Percentiles rank a stretch among this genome's conserved stretches.
These are phyloP conservation scores for Leptinotarsa defecta DNA, from an alignment of 1,140 invertebrate genomes.

Conservation along the genomic window DNA sequence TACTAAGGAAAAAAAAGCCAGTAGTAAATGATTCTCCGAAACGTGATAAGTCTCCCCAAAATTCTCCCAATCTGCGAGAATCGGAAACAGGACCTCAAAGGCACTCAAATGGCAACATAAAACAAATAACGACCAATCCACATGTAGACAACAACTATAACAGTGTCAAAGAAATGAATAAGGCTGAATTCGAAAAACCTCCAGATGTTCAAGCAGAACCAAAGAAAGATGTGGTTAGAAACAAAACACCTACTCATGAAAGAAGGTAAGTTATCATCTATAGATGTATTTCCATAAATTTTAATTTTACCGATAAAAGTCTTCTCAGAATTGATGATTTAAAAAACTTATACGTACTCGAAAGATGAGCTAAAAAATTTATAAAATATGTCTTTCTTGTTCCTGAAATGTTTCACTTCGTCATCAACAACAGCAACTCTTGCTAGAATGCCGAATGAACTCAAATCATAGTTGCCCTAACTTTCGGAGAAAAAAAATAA, in stretches of 20 bases:
- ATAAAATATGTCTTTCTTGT: too few relatives aligned
- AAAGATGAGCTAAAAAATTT: too few relatives aligned
- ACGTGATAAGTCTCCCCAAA: conserved; percentile 12
- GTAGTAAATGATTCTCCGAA: conserved; percentile 39
- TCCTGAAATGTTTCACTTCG: too few relatives aligned
- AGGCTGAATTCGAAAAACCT: conserved; percentile 26
- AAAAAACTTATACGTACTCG: too few relatives aligned
- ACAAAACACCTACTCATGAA: conserved; percentile 43
- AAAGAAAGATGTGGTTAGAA: conserved; percentile 21
- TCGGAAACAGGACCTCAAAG: conserved; percentile 17
- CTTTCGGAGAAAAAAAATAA: too few relatives aligned
- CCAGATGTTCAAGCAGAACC: conserved; percentile 19
- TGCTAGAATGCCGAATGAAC: too few relatives aligned
- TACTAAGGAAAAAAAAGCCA: conserved; percentile 33
- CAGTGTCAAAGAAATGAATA: conserved; percentile 37
- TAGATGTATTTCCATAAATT: too few relatives aligned
- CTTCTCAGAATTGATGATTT: too few relatives aligned
- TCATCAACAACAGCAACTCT: too few relatives aligned
- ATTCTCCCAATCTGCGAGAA: neutral
- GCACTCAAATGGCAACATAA: conserved; percentile 35
- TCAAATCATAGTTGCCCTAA: too few relatives aligned
- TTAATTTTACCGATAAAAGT: too few relatives aligned
- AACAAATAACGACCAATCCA: conserved; percentile 14
- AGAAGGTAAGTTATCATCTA: conserved; percentile 23
- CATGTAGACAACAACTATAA: conserved; percentile 44